Base-by-base conservation (phyloP, 2,888 invertebrate genomes). In the Pachycephus smyrnensis region DNA sequence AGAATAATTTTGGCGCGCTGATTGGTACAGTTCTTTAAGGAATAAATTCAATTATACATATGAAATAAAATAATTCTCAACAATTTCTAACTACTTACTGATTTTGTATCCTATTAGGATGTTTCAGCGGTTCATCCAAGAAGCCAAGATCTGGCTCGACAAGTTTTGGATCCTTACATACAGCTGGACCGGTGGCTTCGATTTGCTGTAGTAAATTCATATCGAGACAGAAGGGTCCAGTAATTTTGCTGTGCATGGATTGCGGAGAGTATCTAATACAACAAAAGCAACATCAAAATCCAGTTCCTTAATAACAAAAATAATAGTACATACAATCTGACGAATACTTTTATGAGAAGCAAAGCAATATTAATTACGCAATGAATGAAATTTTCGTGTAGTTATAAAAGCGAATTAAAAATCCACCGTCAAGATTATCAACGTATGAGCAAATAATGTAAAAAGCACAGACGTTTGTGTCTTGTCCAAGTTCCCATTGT, bases 211-310 rank as follows among this genome's bases (percentile, higher is more conserved):
- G 93, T 80, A 96, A 92, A 79, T 95, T 94, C 31, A 95, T 94
- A 90, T 97, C 97, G 75, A 98, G 92, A 0, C 95, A 94, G 91
- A 96, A 97, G 35, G 96, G 96, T 32, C 97, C 97, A 0, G 94
- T 93, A 6, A 94, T 90, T 73, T 90, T 90, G 9, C 84, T 40
- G 79, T 86, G 87, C 11, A 83, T n/a, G 3, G 80, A 84, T 55
- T 55, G 55, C 15, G 55, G 55, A 55, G 55, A 55, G 9, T 55
- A 55, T 55, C 55, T 55, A 9, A 23, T 55, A 55, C 55, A 55
- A 55, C 23, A 9, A 55, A 23, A 23, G 23, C 23, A 55, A 23
- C 55, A 55, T 55, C 6, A 55, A 55, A 9, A 55, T 55, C 55
- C 55, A 23, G 9, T 55, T 23, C 23, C 55, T 55, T 55, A 55